Conservation (phyloP, 2,113 vertebrate genomes). For the Crypturellus undulatus region DNA sequence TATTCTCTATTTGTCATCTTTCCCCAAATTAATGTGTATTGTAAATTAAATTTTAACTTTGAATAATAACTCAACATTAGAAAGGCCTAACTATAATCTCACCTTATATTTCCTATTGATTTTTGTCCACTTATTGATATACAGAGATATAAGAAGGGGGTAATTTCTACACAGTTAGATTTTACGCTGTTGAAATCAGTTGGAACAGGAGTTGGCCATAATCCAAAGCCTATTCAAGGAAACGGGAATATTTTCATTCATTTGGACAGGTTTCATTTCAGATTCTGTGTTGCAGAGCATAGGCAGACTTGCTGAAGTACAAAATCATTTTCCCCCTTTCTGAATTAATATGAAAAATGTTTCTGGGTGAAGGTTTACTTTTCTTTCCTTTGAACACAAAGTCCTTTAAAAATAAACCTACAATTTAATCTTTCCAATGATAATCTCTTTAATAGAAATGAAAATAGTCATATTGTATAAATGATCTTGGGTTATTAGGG, state of each 20-base stretch:
- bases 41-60: slow-evolving; percentile 52
- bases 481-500: slow-evolving; percentile 26
- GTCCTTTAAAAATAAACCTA: background rate
- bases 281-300: background rate
- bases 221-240: background rate
- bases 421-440: background rate
- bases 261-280: background rate
- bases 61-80: slow-evolving; percentile 30
- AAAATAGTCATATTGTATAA: slow-evolving; percentile 23
- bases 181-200: slow-evolving; percentile 3
- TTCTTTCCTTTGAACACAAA: background rate
- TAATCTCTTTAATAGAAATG: slow-evolving; percentile 25
- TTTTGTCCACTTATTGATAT: slow-evolving; percentile 3
- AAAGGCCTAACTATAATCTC: slow-evolving; percentile 28
- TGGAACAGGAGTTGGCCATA: background rate
- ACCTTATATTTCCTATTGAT: slow-evolving; percentile 38
- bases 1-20: background rate
- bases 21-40: background rate
- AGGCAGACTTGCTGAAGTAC: background rate
- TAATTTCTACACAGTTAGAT: background rate
- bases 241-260: background rate
- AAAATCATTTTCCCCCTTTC: background rate
- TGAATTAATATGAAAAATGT: background rate
- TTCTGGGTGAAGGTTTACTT: background rate
- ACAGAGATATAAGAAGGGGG: slow-evolving; percentile 17